phyloP scores from a whole-genome alignment of 2,113 vertebrate genomes.

The Hippocampus mohnikei region DNA sequence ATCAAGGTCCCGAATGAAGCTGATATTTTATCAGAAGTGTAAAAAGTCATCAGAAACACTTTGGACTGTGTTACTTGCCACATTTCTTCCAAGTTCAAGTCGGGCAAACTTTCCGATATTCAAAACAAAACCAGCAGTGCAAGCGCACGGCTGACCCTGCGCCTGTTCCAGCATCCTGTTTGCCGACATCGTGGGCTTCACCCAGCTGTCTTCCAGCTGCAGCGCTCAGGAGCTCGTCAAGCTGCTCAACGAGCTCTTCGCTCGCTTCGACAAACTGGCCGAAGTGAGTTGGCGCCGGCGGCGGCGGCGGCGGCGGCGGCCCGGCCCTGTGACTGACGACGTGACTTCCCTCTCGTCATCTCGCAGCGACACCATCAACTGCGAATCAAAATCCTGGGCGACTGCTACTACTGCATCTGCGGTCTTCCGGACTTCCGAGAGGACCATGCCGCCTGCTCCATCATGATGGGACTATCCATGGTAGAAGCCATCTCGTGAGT shows the following conservation, averaged over 20 bases:
- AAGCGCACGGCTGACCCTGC: no score
- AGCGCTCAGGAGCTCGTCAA: constrained; percentile 94
- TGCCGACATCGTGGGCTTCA: constrained; percentile 94
- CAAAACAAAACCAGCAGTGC: no score
- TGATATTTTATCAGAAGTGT: no score
- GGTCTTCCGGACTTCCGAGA: constrained; percentile 90
- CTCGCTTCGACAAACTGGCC: constrained; percentile 90
- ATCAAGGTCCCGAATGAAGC: no score
- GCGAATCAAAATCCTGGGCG: constrained; percentile 93
- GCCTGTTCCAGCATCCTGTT: constrained; percentile 84
- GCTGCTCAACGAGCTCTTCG: constrained; percentile 91
- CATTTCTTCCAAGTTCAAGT: no score
- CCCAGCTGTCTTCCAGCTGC: constrained; percentile 88
- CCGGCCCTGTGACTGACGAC: neutral
- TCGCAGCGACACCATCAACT: constrained; percentile 86
- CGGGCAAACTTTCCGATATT: no score
- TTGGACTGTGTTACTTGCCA: no score
- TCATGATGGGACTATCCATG: constrained; percentile 93
- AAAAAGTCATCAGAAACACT: no score
- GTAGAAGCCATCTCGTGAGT: constrained; percentile 94
- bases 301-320: neutral
- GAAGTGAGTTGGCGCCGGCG: constrained; percentile 71
- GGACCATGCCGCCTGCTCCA: constrained; percentile 89
- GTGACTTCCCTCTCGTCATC: neutral
- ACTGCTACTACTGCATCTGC: constrained; percentile 97